phyloP scores from a whole-genome alignment of 2,888 invertebrate genomes.

The Tuta absoluta region DNA sequence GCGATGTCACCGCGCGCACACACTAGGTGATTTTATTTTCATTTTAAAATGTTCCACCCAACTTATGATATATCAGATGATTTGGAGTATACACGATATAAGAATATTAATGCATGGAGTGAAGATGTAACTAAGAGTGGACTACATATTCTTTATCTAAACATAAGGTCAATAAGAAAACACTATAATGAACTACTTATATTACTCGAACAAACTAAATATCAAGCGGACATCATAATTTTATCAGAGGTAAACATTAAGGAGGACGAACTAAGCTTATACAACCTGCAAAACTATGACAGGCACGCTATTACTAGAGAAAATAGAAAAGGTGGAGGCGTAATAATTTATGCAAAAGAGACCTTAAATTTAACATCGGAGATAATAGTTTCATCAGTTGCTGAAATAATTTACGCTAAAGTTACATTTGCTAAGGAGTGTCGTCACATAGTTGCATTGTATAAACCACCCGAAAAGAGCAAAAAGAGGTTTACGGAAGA shows the following conservation, averaged over 20 bases:
- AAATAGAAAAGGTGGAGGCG: background rate
- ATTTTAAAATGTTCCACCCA: background rate
- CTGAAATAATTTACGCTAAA: background rate
- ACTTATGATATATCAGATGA: background rate
- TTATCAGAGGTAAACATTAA: conserved; percentile 27
- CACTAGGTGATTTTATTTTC: background rate
- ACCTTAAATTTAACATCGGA: background rate
- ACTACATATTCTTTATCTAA: conserved; percentile 17
- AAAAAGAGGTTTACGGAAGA: background rate
- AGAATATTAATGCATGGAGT: background rate
- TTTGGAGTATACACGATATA: background rate
- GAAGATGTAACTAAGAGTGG: background rate
- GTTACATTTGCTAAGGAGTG: background rate
- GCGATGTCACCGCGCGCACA: background rate
- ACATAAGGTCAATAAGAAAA: conserved; percentile 23
- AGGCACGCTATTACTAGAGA: background rate
- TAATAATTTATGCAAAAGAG: background rate
- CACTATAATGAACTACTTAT: conserved; percentile 21
- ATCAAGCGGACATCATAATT: conserved; percentile 17
- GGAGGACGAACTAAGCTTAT: conserved; percentile 8
- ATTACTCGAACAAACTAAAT: background rate
- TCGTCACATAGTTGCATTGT: background rate
- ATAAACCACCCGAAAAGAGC: background rate
- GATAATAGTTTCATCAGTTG: background rate
- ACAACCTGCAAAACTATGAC: background rate